Evolutionary conservation across 2,113 vertebrate species (phyloP).

Genomic region (Alligator sinensis): DNA sequence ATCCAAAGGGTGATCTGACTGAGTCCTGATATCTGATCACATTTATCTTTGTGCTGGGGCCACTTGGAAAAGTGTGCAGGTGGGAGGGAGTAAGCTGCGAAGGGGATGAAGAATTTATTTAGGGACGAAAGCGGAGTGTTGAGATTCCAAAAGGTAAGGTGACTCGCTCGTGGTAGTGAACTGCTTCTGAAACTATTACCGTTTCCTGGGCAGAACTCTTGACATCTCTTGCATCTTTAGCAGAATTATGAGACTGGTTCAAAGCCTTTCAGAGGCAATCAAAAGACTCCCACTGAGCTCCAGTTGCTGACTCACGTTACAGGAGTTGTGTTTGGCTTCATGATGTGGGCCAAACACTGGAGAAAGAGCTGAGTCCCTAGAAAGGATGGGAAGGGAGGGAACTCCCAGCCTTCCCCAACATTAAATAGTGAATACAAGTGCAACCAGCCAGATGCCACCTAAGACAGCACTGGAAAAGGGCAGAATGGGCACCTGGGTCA

Average conservation of each 20-base stretch:
- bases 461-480: slow-evolving; percentile 3
- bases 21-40: slow-evolving; percentile 33
- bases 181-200: slow-evolving; percentile 4
- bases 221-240: slow-evolving; percentile 25
- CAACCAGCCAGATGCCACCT: background rate
- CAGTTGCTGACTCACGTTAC: background rate
- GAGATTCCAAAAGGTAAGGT: slow-evolving; percentile 7
- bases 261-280: slow-evolving; percentile 43
- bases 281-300: slow-evolving; percentile 8
- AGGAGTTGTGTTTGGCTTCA: slow-evolving; percentile 48
- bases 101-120: background rate
- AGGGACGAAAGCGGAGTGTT: background rate
- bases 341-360: background rate
- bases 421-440: slow-evolving; percentile 12
- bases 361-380: background rate
- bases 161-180: slow-evolving; percentile 31
- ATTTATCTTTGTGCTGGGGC: slow-evolving; percentile 60
- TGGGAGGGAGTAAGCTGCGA: background rate
- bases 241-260: background rate
- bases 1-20: too few species aligned
- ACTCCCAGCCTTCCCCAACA: background rate
- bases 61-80: slow-evolving; percentile 34
- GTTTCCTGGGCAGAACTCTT: background rate
- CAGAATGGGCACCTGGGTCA: background rate
- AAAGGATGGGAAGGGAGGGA: background rate